Conservation (phyloP, 2,113 vertebrate genomes). For the Channa maculata region DNA sequence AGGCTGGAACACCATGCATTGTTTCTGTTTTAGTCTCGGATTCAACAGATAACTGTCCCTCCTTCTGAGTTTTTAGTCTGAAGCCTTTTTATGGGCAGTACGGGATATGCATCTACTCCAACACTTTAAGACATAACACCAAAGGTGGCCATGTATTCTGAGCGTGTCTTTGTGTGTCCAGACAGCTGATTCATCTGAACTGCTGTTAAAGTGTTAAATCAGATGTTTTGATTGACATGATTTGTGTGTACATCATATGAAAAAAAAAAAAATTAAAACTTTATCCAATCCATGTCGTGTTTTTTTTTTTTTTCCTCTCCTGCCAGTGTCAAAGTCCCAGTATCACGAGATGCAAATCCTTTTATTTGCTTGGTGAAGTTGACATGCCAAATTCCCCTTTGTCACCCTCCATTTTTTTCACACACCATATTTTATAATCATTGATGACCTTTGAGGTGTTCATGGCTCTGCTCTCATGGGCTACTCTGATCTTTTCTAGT, state of each 20-base stretch:
- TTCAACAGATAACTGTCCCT: slow-evolving; percentile 13
- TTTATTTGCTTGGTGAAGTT: slow-evolving; percentile 35
- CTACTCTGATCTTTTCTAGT: neutral
- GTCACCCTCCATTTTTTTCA: neutral
- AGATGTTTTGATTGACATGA: slow-evolving; percentile 62
- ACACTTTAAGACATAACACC: slow-evolving; percentile 30
- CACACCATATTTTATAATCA: slow-evolving; percentile 13
- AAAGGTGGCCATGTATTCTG: slow-evolving; percentile 41
- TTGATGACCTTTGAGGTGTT: slow-evolving; percentile 33
- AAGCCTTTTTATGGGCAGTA: slow-evolving; percentile 41
- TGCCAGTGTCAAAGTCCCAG: neutral
- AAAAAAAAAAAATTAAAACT: slow-evolving; percentile 74
- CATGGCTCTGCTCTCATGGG: neutral
- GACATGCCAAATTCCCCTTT: neutral
- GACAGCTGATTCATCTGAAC: slow-evolving; percentile 49
- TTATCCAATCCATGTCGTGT: slow-evolving; percentile 54
- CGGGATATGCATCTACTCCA: slow-evolving; percentile 30
- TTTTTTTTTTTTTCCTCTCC: slow-evolving; percentile 4
- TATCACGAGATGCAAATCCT: slow-evolving; percentile 2
- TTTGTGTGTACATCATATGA: slow-evolving; percentile 70
- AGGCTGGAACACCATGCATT: slow-evolving; percentile 10
- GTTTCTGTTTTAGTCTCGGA: slow-evolving; percentile 6
- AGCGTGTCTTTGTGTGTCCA: slow-evolving; percentile 43
- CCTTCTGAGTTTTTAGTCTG: slow-evolving; percentile 43
- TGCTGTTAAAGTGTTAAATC: slow-evolving; percentile 62